Evolutionary conservation across 2,113 vertebrate genomes (phyloP), one percentile per base, ranked within the genome.

Genomic region (Puntigrus tetrazona): DNA sequence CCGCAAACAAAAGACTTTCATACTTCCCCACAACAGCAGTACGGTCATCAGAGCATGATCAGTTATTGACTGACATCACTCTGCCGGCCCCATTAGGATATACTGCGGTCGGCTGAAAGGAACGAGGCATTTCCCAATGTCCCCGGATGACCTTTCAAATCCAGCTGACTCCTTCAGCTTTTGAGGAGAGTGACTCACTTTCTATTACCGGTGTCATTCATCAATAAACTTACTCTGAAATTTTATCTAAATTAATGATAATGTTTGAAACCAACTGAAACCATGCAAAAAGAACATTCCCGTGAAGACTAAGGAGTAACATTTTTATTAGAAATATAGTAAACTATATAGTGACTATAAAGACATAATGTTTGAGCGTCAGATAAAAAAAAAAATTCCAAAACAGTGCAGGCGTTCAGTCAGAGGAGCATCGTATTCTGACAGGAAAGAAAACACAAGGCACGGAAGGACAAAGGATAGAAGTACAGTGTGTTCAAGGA

Each of bases 81-180:
- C 55, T 14, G 81, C 73, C 82, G 86, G 80, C 55, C 29, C 13
- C 22, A 81, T 84, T 84, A 86, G 31, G 67, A 76, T 86, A 86
- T 72, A 41, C 13, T 47, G 72, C 50, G 65, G 80, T 89, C 81
- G 86, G 81, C 88, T 82, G 81, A 84, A 84, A 73, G 78, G 80
- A 67, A 80, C 77, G 72, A 69, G 41, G 63, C 59, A 79, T 41
- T 36, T 87, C 67, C 47, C 47, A 57, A 38, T 83, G 63, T 85
- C 83, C 86, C 78, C 8, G 41, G 25, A n/a, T 85, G 81, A 84
- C 84, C 86, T 84, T 73, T 78, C 73, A 63, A 73, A 59, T 61
- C 9, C 59, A 31, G 78, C 47, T 63, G 81, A 22, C 69, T 70
- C 31, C 43, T 31, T 38, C 50, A 65, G 41, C 50, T 61, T 72